Evolutionary conservation across 2,113 vertebrate genomes (phyloP).

Genomic region (Trochalopteron elliotii): DNA sequence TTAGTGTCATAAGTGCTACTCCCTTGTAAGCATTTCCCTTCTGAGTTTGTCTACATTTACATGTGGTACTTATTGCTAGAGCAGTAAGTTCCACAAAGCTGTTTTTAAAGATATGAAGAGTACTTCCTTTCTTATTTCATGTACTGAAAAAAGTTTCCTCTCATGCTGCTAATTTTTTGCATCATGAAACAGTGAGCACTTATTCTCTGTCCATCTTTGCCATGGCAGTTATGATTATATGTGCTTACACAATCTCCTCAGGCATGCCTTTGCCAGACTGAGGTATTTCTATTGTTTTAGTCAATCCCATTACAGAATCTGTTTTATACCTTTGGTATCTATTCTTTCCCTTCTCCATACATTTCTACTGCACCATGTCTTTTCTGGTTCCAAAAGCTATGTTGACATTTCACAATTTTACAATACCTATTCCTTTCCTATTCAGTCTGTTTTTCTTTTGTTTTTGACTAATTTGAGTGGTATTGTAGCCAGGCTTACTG

Average conservation of each 20-base stretch:
- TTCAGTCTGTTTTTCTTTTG: neutral
- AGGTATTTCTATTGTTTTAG: neutral
- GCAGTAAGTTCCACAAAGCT: neutral
- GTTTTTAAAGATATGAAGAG: neutral
- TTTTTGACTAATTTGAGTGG: neutral
- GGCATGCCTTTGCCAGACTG: neutral
- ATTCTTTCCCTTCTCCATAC: neutral
- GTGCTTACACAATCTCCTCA: neutral
- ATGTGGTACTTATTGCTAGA: neutral
- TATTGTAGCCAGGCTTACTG: neutral
- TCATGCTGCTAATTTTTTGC: neutral
- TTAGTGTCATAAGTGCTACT: neutral
- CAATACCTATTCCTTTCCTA: neutral
- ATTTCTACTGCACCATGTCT: neutral
- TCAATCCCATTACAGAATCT: neutral
- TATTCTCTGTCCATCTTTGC: neutral
- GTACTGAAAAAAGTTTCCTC: neutral
- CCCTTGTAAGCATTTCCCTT: neutral
- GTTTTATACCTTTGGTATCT: neutral
- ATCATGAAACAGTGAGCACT: neutral
- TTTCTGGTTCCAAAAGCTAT: neutral
- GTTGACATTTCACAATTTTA: neutral
- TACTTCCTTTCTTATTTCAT: neutral
- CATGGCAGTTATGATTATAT: neutral
- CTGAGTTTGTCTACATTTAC: neutral